Base-by-base conservation (phyloP, 2,888 invertebrate genomes). In the Agrotis clavis region DNA sequence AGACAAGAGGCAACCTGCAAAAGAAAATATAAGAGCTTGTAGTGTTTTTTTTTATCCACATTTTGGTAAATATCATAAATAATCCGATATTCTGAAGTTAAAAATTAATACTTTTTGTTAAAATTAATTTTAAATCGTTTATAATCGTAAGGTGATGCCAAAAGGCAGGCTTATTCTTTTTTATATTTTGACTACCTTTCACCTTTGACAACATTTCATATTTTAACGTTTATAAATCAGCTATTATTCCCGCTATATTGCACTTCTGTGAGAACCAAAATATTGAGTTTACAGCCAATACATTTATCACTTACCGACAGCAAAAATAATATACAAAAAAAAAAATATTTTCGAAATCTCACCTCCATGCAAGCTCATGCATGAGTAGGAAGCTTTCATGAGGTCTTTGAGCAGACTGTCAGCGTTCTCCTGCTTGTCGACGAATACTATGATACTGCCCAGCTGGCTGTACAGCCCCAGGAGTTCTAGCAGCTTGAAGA, bases 391-490 rank as follows among this genome's bases (percentile, higher is more conserved):
- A 0, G 99, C 99, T 92, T 98, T 99, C 98, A 99, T 98, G 2
- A 99, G 97, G 88, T 99, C 99, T 90, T 99, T 99, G 57, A 99
- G 95, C 25, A 99, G 94, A 45, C 98, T 98, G 91, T 99, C 99
- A 0, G 99, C 99, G 90, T 99, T 98, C 92, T 99, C 99, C 94
- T 99, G 99, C 90, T 99, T 99, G 91, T 99, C 99, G 14, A 99
- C 99, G 93, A 99, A 99, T 47, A 99, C 98, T 84, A 99, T 98
- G 63, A 98, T 98, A 90, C 98, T 98, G 60, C 99, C 99, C 88
- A 98, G 97, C 90, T 99, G 98, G 50, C 99, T 99, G 94, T 99
- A 99, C 63, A 98, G 96, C 0, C 99, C 99, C n/a, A 99, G 96
- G n/a, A 99, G 96, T 92, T 99, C 99, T 14, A 99, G 95, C 1